Evolutionary conservation across 1,140 invertebrate species (phyloP).

Genomic region (Mercenaria mercenaria): DNA sequence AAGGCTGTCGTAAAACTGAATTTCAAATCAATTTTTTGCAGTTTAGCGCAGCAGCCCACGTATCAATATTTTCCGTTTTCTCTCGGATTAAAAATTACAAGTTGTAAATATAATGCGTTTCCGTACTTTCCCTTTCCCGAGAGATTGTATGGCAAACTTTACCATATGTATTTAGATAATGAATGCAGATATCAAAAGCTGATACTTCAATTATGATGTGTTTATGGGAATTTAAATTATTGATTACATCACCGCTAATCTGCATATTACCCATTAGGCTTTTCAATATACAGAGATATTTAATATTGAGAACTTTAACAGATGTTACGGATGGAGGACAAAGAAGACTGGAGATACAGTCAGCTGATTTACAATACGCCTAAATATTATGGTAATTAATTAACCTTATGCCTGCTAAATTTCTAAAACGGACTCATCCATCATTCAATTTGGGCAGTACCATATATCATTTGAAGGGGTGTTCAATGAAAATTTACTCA

Average conservation of each 20-base stretch:
- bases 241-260: constrained; percentile 23
- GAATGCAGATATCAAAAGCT: constrained; percentile 7
- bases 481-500: too few relatives aligned
- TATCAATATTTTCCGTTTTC: neutral
- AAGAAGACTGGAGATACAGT: neutral
- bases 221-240: constrained; percentile 25
- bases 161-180: constrained; percentile 29
- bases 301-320: constrained; percentile 6
- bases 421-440: too few relatives aligned
- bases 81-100: neutral
- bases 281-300: neutral
- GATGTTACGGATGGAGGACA: neutral
- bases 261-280: constrained; percentile 47
- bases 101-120: neutral
- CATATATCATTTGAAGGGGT: too few relatives aligned
- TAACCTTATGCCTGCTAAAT: too few relatives aligned
- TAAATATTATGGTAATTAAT: neutral
- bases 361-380: neutral
- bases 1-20: neutral
- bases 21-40: too few relatives aligned
- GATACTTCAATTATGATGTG: constrained; percentile 22
- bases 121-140: neutral
- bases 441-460: too few relatives aligned
- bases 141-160: neutral
- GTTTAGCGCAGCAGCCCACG: neutral